These are phyloP conservation scores for Himalopsyche tibetana DNA, from an alignment of 2,888 invertebrate species.

Conservation along the genomic window DNA sequence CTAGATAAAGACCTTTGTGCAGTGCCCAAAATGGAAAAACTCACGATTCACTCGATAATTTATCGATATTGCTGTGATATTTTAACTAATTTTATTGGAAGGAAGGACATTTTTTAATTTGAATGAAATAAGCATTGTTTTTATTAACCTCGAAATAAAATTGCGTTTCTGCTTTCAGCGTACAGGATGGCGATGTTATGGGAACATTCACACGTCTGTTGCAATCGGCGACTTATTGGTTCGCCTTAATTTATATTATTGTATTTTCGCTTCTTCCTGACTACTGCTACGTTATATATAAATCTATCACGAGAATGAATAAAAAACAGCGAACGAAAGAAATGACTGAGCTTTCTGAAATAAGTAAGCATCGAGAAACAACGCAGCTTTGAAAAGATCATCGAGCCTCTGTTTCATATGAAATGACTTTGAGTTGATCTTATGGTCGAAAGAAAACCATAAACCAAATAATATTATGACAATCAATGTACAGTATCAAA, in stretches of 20 bases:
- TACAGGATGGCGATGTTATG: conserved; percentile 76
- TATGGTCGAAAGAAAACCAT: neutral
- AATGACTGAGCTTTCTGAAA: too few species aligned
- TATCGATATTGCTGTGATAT: too few species aligned
- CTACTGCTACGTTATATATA: conserved; percentile 68
- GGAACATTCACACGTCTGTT: conserved; percentile 80
- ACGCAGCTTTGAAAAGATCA: neutral
- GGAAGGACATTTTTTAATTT: too few species aligned
- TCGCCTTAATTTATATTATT: conserved; percentile 76
- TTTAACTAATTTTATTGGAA: too few species aligned
- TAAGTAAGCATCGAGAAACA: neutral
- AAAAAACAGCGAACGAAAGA: neutral
- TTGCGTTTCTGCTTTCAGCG: conserved; percentile 68
- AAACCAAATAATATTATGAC: too few species aligned
- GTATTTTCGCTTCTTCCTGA: conserved; percentile 79
- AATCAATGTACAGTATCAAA: too few species aligned
- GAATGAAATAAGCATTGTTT: too few species aligned
- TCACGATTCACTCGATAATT: too few species aligned
- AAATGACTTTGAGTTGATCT: neutral
- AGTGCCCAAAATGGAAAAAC: conserved; percentile 68
- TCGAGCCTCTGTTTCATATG: too few species aligned
- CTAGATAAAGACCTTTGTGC: conserved; percentile 23
- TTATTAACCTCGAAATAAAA: too few species aligned
- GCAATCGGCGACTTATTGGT: conserved; percentile 78
- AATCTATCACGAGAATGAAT: conserved; percentile 38